Evolutionary conservation across 2,113 vertebrate genomes (phyloP), one percentile per base, ranked within the genome.

Genomic region (Cavia aperea): DNA sequence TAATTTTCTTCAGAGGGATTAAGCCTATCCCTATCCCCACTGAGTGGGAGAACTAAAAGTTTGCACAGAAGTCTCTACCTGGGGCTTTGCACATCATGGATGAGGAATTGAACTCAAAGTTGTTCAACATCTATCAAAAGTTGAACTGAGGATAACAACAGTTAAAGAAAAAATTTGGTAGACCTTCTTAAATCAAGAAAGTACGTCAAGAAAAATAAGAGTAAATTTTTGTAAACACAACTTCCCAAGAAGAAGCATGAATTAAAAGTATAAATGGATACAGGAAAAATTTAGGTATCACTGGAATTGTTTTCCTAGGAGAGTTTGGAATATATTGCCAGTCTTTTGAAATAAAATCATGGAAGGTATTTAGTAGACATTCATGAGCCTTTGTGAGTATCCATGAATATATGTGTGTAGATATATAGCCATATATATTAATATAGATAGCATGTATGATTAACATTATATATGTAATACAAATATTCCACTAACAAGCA

Each of bases 341-440:
- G 33, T 82, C n/a, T 82, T 89, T 31, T 90, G 33, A 91, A 46
- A 62, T 90, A 62, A 95, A 85, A 86, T 90, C 7, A 77, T 90
- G 62, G 56, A 93, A 73, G 26, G 21, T 58, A 58, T 19, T 58
- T 58, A 79, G 19, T 43, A 93, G 11, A 49, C 4, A 89, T 23
- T 29, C 3, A 19, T 66, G 19, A 51, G 19, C 70, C 56, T 56
- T 79, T 36, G 5, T 81, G 77, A 36, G 29, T 23, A 63, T 46
- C 15, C 54, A 46, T 51, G 19, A 81, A 63, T 93, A 8, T 18
- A 56, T 65, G 14, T 73, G 16, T 87, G 19, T 62, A 21, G 33
- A 60, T 23, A 81, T 58, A 60, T 58, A 58, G 60, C 13, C 43
- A 26, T 31, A n/a, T 29, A 83, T 49, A 60, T 36, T 46, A 5